Percentiles rank a stretch among this genome's conserved stretches.
phyloP scores from a whole-genome alignment of 2,888 invertebrate genomes.

The Lapara coniferarum region DNA sequence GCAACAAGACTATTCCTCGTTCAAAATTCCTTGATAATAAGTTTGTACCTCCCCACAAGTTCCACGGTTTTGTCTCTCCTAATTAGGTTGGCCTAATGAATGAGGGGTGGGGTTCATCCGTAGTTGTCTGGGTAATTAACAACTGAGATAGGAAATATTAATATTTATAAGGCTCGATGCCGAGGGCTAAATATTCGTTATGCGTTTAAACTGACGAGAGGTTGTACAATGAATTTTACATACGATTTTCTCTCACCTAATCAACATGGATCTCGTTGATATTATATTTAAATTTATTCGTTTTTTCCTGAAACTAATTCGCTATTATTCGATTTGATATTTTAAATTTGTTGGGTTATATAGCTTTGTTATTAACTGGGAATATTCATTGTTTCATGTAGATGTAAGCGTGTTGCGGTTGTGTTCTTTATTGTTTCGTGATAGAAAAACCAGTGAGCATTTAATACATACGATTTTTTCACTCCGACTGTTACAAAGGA shows the following conservation, averaged over 20 bases:
- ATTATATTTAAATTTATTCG: neutral
- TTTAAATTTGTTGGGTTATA: neutral
- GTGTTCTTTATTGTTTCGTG: too few relatives aligned
- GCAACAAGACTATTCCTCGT: slow-evolving; percentile 37
- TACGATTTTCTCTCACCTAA: slow-evolving; percentile 51
- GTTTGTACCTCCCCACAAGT: slow-evolving; percentile 51
- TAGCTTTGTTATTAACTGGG: too few relatives aligned
- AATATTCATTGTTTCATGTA: too few relatives aligned
- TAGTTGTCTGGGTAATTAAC: slow-evolving; percentile 78
- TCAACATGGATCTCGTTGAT: slow-evolving; percentile 39
- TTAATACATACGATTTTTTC: too few relatives aligned
- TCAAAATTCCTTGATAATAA: slow-evolving; percentile 55
- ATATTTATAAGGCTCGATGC: slow-evolving; percentile 72
- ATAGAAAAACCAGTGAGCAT: neutral
- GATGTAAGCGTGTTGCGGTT: too few relatives aligned
- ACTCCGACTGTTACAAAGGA: too few relatives aligned
- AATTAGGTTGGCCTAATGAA: slow-evolving; percentile 78
- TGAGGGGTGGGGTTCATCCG: slow-evolving; percentile 70
- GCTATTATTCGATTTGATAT: neutral
- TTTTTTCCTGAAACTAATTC: neutral
- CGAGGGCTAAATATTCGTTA: slow-evolving; percentile 61
- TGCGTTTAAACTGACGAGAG: slow-evolving; percentile 58
- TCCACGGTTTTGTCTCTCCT: slow-evolving; percentile 64
- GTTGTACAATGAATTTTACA: slow-evolving; percentile 67
- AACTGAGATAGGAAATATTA: slow-evolving; percentile 78